Conservation (phyloP, 2,797 vertebrate species). For the Trachops cirrhosus region DNA sequence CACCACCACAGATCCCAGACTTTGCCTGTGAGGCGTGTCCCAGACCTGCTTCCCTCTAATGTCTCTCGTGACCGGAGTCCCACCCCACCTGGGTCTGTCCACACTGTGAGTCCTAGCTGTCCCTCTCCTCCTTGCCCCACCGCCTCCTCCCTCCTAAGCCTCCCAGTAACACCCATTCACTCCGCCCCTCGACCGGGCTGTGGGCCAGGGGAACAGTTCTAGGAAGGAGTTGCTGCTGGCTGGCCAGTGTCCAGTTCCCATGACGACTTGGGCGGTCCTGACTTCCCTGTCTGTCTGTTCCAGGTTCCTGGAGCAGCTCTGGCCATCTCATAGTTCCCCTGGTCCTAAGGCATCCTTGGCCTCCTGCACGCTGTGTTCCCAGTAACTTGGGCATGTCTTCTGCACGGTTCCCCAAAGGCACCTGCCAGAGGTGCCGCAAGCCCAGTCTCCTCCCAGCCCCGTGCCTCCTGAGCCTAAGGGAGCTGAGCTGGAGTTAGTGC, state of each 20-base stretch:
- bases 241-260: not conserved
- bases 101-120: not conserved
- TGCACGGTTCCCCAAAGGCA: not conserved
- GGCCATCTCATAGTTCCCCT: not conserved
- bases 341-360: not conserved
- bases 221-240: not conserved
- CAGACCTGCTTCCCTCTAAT: not conserved
- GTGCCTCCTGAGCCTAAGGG: not conserved
- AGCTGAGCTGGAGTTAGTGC: not conserved
- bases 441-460: not conserved
- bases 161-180: not conserved
- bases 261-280: not conserved
- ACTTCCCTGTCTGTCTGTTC: not conserved
- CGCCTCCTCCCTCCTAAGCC: not conserved
- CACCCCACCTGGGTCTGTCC: fast-evolving
- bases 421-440: not conserved
- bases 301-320: not conserved
- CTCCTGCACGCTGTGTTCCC: not conserved
- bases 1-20: not conserved
- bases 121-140: not conserved
- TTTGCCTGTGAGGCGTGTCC: too few relatives aligned
- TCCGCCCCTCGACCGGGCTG: too few relatives aligned
- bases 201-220: not conserved
- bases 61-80: not conserved
- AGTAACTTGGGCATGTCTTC: not conserved